A percentile compares a stretch with the other conserved stretches of the same genome.
phyloP scores from a whole-genome alignment of 1,140 invertebrate genomes.

The Saccostrea glomerata region DNA sequence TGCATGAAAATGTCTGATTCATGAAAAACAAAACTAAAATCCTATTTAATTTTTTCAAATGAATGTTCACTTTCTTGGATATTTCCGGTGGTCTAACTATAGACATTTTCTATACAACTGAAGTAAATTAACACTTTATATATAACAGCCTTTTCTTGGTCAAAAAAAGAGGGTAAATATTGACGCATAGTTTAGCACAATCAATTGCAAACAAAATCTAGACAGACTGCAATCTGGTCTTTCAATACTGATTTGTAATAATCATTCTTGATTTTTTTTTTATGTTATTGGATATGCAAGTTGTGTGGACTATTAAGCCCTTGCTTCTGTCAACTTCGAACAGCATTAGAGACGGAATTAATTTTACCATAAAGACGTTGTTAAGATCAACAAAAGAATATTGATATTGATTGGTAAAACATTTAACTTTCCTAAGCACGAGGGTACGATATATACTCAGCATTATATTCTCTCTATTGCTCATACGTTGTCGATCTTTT shows the following conservation, averaged over 20 bases:
- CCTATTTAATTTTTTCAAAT: not conserved
- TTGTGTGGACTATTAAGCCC: not conserved
- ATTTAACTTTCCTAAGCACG: not conserved
- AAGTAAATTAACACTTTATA: slow-evolving; percentile 35
- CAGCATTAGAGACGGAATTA: not conserved
- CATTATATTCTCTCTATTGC: no score
- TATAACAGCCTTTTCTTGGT: not conserved
- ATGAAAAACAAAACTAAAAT: not conserved
- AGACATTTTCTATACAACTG: not conserved
- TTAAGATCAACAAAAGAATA: slow-evolving; percentile 28
- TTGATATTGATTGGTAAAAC: not conserved
- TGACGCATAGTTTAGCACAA: slow-evolving; percentile 25
- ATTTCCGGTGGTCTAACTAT: not conserved
- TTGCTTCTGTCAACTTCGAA: not conserved
- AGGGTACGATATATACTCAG: no score
- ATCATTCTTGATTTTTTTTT: slow-evolving; percentile 36
- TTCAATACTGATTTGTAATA: slow-evolving; percentile 17
- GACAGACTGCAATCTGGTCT: slow-evolving; percentile 1
- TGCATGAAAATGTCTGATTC: not conserved
- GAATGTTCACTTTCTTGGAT: not conserved
- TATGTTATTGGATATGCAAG: slow-evolving; percentile 18
- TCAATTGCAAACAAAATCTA: slow-evolving; percentile 42
- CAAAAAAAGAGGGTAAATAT: slow-evolving; percentile 23
- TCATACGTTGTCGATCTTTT: no score
- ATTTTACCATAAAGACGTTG: slow-evolving; percentile 17